Percentiles rank a stretch among this genome's conserved stretches.
These are phyloP conservation scores for Tachysurus fulvidraco DNA, from an alignment of 2,113 vertebrate genomes.

Conservation along the genomic window DNA sequence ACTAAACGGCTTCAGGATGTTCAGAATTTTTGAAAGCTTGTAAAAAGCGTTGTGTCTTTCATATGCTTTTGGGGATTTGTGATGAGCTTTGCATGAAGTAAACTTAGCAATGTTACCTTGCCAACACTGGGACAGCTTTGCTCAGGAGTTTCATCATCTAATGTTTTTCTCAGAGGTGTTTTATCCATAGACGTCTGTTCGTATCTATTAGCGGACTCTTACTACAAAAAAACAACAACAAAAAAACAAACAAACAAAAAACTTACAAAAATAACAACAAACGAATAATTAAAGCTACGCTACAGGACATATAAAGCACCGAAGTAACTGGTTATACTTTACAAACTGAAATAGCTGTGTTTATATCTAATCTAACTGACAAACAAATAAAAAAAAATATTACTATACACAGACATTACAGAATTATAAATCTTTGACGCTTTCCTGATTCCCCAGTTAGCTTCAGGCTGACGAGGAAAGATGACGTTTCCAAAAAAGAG, in stretches of 20 bases:
- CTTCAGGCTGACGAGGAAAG: background rate
- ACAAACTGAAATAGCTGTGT: background rate
- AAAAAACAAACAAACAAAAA: no score
- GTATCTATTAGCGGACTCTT: background rate
- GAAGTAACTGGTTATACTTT: background rate
- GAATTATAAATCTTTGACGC: background rate
- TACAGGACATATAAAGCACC: background rate
- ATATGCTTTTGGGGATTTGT: background rate
- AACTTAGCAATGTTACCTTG: constrained; percentile 5
- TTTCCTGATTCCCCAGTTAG: background rate
- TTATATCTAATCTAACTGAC: background rate
- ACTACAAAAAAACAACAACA: no score
- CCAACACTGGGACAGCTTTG: background rate
- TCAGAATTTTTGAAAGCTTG: no score
- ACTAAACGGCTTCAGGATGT: no score
- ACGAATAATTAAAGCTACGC: background rate
- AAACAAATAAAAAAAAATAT: background rate
- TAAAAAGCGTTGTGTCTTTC: background rate
- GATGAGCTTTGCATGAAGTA: background rate
- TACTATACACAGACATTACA: background rate
- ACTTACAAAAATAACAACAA: no score
- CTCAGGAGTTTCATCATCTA: background rate
- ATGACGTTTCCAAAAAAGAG: constrained; percentile 12
- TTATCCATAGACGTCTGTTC: constrained; percentile 29
- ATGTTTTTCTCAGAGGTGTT: constrained; percentile 18